Conservation (phyloP, 1,140 invertebrate genomes). For the Brachionus manjavacas region DNA sequence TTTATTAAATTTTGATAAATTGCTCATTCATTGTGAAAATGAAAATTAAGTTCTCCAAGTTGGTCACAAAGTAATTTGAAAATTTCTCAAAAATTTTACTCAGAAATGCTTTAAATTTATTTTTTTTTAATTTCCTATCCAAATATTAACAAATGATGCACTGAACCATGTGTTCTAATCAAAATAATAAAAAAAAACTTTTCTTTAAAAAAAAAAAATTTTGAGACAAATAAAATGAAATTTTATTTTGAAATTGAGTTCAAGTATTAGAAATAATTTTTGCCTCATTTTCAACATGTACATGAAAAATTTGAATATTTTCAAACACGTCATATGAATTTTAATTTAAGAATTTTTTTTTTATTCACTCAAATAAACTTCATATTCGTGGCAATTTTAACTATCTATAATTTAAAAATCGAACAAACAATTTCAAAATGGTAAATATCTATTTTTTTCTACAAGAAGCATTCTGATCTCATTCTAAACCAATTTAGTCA, state of each 20-base stretch:
- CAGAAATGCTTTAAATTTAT: neutral
- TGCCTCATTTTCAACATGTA: neutral
- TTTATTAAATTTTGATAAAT: neutral
- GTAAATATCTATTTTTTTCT: neutral
- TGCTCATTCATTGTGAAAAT: neutral
- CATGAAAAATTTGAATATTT: neutral
- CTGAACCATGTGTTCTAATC: neutral
- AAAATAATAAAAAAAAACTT: neutral
- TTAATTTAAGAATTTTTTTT: neutral
- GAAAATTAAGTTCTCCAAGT: neutral
- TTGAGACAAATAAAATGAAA: neutral
- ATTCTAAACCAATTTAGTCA: neutral
- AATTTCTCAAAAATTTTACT: too few species aligned
- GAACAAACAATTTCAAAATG: neutral
- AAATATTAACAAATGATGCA: neutral
- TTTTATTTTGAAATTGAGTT: neutral
- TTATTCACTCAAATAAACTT: neutral
- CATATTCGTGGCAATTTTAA: neutral
- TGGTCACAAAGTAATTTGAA: neutral
- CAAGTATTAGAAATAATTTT: constrained; percentile 4
- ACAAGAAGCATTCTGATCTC: neutral
- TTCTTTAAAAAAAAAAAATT: neutral
- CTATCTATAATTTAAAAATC: neutral
- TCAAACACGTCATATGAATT: neutral
- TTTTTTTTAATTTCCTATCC: neutral